Evolutionary conservation across 37 sponge, comb jelly and placozoan species (phyloP).

Genomic region (Cliona cf. orientalis): DNA sequence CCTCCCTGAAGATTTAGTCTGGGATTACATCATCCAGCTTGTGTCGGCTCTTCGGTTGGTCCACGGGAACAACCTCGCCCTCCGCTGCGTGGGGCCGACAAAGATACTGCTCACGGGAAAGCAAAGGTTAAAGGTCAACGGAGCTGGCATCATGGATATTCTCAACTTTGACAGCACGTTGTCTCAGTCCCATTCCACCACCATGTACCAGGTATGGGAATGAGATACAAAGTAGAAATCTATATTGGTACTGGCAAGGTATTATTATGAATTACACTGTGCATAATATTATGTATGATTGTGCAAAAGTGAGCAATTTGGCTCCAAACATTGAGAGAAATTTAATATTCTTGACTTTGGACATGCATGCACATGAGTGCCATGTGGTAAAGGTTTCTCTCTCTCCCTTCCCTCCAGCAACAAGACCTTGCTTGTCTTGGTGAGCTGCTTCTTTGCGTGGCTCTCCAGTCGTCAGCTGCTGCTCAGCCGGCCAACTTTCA

Average conservation of each 20-base stretch:
- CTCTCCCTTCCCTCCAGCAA: constrained; percentile 50
- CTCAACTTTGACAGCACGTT: constrained; percentile 48
- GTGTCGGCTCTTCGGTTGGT: constrained; percentile 68
- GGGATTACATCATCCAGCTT: constrained; percentile 87
- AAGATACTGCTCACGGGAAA: constrained; percentile 71
- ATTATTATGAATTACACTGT: no score
- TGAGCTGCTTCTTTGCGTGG: constrained; percentile 70
- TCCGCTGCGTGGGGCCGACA: constrained; percentile 63
- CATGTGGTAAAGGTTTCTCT: not conserved
- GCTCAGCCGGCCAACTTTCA: constrained; percentile 44
- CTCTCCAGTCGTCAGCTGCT: constrained; percentile 62
- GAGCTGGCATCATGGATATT: constrained; percentile 84
- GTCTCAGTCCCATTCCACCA: not conserved
- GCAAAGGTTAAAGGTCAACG: constrained; percentile 68
- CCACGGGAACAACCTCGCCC: constrained; percentile 70
- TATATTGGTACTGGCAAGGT: no score
- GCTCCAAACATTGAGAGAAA: no score
- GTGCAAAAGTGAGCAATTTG: no score
- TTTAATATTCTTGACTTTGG: not conserved
- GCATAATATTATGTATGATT: no score
- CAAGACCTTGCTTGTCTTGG: constrained; percentile 78
- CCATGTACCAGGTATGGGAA: constrained; percentile 22
- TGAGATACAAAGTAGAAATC: no score
- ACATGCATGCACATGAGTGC: no score
- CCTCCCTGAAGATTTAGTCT: constrained; percentile 65